Conservation (phyloP, 2,113 vertebrate genomes). For the Menura novaehollandiae region DNA sequence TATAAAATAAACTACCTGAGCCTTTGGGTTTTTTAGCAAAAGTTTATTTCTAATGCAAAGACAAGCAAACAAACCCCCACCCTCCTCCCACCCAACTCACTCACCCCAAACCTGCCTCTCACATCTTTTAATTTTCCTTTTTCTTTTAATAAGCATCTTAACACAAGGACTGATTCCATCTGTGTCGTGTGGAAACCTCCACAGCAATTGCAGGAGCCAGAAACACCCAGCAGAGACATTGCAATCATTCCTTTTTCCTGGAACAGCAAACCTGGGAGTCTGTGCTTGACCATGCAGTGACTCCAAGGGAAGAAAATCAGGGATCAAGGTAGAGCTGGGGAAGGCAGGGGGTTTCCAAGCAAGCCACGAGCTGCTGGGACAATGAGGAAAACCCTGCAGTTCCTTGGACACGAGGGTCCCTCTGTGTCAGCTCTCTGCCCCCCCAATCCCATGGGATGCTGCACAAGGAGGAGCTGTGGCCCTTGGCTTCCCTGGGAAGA, state of each 20-base stretch:
- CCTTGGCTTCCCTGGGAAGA: background rate
- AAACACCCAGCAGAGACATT: background rate
- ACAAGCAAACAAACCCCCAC: background rate
- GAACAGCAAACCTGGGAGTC: background rate
- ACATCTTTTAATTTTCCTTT: background rate
- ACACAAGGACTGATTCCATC: background rate
- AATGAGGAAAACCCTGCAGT: background rate
- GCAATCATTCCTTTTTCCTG: background rate
- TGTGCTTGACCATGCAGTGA: fast-evolving
- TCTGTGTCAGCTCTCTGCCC: background rate
- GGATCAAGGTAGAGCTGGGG: background rate
- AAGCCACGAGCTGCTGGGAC: fast-evolving
- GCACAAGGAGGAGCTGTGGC: fast-evolving
- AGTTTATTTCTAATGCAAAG: slow-evolving; percentile 16
- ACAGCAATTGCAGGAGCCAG: background rate
- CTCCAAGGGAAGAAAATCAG: fast-evolving
- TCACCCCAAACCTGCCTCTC: background rate
- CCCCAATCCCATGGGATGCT: background rate
- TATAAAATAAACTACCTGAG: background rate
- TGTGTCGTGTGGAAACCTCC: fast-evolving
- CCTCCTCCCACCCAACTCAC: background rate
- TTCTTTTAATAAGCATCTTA: background rate
- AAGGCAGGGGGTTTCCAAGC: background rate
- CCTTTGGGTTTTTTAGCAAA: background rate
- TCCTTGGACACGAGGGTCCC: background rate